Percentiles rank a stretch among this genome's conserved stretches.
Conservation (phyloP, 2,113 vertebrate species). For the Rostratula benghalensis region DNA sequence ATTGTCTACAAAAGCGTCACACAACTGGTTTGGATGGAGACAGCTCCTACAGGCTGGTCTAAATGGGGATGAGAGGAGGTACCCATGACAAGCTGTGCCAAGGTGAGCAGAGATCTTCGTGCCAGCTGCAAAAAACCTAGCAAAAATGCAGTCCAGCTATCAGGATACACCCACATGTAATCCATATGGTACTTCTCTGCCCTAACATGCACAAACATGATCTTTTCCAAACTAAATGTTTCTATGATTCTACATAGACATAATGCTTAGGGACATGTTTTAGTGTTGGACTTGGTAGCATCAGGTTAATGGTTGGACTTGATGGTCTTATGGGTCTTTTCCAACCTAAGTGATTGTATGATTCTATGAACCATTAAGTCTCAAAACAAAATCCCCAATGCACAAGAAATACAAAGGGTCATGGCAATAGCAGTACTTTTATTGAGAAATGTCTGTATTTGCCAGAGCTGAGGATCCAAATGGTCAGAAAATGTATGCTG, state of each 20-base stretch:
- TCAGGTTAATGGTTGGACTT: neutral
- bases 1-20: neutral
- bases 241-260: neutral
- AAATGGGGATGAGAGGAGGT: neutral
- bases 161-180: neutral
- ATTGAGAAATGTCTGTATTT: neutral
- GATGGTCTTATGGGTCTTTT: neutral
- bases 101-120: neutral
- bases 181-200: neutral
- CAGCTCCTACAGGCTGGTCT: neutral
- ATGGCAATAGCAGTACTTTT: neutral
- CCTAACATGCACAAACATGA: fast-evolving
- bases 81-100: neutral
- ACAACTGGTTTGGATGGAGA: neutral
- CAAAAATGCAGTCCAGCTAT: neutral
- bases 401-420: neutral
- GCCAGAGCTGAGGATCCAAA: neutral
- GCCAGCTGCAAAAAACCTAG: neutral
- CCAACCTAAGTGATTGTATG: neutral
- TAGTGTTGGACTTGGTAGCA: neutral
- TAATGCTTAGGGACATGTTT: neutral
- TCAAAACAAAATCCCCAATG: neutral
- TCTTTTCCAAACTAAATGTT: neutral
- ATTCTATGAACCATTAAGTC: neutral
- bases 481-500: neutral